Base-by-base conservation (phyloP, 1,140 invertebrate genomes). In the Hirudo medicinalis region DNA sequence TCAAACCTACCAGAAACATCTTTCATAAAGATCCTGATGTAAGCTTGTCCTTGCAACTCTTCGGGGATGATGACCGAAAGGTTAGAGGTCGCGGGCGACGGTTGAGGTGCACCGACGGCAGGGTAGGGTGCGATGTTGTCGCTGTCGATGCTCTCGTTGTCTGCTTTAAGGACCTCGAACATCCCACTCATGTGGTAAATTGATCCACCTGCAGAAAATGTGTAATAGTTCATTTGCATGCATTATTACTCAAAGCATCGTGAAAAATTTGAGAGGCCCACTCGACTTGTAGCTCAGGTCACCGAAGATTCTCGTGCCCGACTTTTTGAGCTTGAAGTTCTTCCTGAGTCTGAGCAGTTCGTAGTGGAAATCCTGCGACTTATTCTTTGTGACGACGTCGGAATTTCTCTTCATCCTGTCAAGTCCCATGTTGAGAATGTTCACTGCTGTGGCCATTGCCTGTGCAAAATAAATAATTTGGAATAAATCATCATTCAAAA, bases 161-260 rank as follows among this genome's bases (percentile, higher is more conserved):
- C 91, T 9, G 91, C 91, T 84, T 97, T 97, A 3, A 89, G 90
- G 0, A 97, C 94, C 86, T 97, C 94, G 86, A 97, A 97, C 75
- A 92, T 91, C 54, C 94, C 93, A 71, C 89, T 90, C 82, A 96
- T 93, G 72, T 87, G 88, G 80, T 91, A 97, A 78, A 93, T 90
- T 0, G 92, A 95, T 2, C 93, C 93, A 76, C 83, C 85, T 81
- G 73, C 11, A 76, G 76, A 71, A 25, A 72, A 67, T 57, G 17
- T 71, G 36, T 17, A 22, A 49, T 22, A 11, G 19, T 36, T n/a
- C 25, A 67, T 15, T 17, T 13, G 3, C 22, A 73, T 8, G 54
- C 22, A 32, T 49, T 20, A 49, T 54, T 11, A 70, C 53, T 66
- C 22, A 67, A 5, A 60, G 57, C 57, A 13, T 49, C 15, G 11